Evolutionary conservation across 2,888 invertebrate species (phyloP).

Genomic region (Bellardia bayeri): DNA sequence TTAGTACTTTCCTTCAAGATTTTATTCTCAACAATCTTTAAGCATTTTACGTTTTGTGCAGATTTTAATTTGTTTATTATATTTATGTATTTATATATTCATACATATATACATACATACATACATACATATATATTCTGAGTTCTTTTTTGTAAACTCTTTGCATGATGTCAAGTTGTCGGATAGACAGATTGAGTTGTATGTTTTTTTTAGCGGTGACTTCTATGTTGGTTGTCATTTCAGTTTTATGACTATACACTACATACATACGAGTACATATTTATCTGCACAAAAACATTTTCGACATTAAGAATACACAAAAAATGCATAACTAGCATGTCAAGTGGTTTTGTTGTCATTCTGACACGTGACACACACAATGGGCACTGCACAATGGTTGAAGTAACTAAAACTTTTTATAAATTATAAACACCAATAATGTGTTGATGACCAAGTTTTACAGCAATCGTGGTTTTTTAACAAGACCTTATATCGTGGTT

Average conservation of each 20-base stretch:
- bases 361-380: slow-evolving; percentile 27
- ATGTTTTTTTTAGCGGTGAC: background rate
- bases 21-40: background rate
- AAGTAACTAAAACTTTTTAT: too few relatives aligned
- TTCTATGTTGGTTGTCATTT: slow-evolving; percentile 26
- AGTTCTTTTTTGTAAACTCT: background rate
- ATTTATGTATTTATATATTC: slow-evolving; percentile 6
- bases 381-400: background rate
- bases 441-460: too few relatives aligned
- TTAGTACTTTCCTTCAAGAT: background rate
- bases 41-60: slow-evolving; percentile 30
- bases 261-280: background rate
- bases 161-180: slow-evolving; percentile 38
- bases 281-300: background rate
- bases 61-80: slow-evolving; percentile 41
- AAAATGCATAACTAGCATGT: slow-evolving; percentile 17
- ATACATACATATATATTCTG: background rate
- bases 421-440: too few relatives aligned
- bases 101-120: background rate
- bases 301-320: background rate
- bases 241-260: slow-evolving; percentile 16
- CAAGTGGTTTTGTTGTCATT: slow-evolving; percentile 33
- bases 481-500: too few relatives aligned
- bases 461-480: too few relatives aligned
- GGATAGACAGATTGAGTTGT: slow-evolving; percentile 18